Evolutionary conservation across 2,113 vertebrate species (phyloP).

Genomic region (Pomatorhinus ruficollis): DNA sequence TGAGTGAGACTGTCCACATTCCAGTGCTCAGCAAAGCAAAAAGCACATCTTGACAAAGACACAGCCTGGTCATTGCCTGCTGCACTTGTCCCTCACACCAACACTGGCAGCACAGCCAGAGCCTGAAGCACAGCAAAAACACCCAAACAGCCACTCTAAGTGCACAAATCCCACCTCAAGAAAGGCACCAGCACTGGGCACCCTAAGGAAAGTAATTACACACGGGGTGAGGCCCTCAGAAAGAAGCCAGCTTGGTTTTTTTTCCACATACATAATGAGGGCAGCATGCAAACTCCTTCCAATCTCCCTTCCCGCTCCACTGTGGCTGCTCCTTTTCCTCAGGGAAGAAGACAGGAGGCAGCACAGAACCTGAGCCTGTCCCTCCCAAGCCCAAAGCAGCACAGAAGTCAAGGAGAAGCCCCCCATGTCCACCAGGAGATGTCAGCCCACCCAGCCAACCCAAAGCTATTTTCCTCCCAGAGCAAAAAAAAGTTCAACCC

Average conservation of each 20-base stretch:
- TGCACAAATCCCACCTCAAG: not conserved
- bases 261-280: fast-evolving
- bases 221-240: not conserved
- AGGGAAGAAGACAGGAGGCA: not conserved
- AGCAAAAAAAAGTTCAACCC: not conserved
- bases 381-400: not conserved
- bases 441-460: not conserved
- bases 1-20: not conserved
- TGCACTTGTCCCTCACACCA: not conserved
- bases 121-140: not conserved
- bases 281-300: not conserved
- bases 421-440: fast-evolving
- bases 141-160: fast-evolving
- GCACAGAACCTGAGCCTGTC: not conserved
- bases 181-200: not conserved
- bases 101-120: not conserved
- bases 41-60: not conserved
- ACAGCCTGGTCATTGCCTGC: not conserved
- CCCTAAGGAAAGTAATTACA: fast-evolving
- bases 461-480: not conserved
- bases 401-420: not conserved
- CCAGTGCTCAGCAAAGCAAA: not conserved
- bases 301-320: not conserved
- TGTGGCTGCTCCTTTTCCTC: not conserved
- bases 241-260: not conserved